Base-by-base conservation (phyloP, 2,113 vertebrate species). In the Trinectes maculatus region DNA sequence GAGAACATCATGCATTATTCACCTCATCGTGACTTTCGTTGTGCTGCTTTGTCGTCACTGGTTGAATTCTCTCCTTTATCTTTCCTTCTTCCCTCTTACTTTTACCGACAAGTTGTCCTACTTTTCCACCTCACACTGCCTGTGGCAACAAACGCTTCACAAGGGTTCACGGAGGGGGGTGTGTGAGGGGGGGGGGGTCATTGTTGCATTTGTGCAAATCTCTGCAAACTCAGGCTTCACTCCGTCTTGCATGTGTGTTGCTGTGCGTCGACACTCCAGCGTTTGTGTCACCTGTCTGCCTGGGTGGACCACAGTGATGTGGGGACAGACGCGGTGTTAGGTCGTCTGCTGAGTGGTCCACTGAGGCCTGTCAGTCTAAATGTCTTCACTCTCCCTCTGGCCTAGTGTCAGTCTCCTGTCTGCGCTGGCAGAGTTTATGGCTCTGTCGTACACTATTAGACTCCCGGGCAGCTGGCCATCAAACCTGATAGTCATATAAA, bases 221-320 rank as follows among this genome's bases (percentile, higher is more conserved):
- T 28, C 66, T 71, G 71, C 69, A 37, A 62, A 49, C 54, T 79
- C 61, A 77, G 64, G n/a, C 54, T 65, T 47, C 12, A 8, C 51
- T 59, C 16, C 61, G 25, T 24, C 46, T 18, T 11, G 24, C 4
- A 15, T 3, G 5, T 6, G 10, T 51, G 39, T n/a, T n/a, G 16
- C 63, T 18, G 4, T 49, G 40, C 24, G 51, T 51, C 42, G 51
- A 74, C 33, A 26, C 47, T 55, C 55, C 68, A 24, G 51, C 15
- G 47, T 59, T 43, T 62, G 70, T 62, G 79, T 84, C 77, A 81
- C 87, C 71, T 87, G 83, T 79, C 81, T 86, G 84, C 83, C 84
- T 62, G 60, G 55, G 42, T 85, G 78, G 69, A 53, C 62, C 72
- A 63, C 13, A 40, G 55, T 21, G 79, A 67, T 59, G 55, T 57